A percentile compares a stretch with the other conserved stretches of the same genome.
Evolutionary conservation across 2,888 invertebrate species (phyloP).

Genomic region (Dorcus parallelipipedus): DNA sequence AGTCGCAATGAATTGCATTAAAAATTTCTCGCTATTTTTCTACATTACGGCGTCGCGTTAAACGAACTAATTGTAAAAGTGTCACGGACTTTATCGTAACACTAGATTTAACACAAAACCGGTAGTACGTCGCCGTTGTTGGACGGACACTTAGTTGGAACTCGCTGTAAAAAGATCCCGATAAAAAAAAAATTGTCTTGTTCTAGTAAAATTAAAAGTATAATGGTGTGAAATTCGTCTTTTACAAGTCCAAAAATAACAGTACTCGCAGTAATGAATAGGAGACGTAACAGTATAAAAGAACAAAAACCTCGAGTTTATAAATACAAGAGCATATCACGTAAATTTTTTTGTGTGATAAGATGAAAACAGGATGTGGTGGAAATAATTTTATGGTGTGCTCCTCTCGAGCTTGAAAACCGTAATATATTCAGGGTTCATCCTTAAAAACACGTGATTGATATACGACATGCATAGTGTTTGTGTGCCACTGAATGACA

Average conservation of each 20-base stretch:
- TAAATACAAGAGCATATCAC: too few relatives aligned
- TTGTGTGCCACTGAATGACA: background rate
- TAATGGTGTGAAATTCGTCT: background rate
- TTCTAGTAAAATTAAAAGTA: too few relatives aligned
- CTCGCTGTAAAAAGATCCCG: too few relatives aligned
- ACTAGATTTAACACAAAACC: slow-evolving; percentile 21
- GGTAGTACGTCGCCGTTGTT: background rate
- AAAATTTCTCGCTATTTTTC: too few relatives aligned
- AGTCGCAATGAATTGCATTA: too few relatives aligned
- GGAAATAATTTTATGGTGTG: too few relatives aligned
- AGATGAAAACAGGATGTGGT: too few relatives aligned
- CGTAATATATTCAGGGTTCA: slow-evolving; percentile 37
- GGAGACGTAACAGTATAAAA: background rate
- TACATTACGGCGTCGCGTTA: background rate
- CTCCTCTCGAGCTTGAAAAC: slow-evolving; percentile 16
- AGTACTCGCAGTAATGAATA: background rate
- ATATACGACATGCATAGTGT: slow-evolving; percentile 29
- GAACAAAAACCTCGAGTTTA: too few relatives aligned
- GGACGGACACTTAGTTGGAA: too few relatives aligned
- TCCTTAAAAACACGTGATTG: slow-evolving; percentile 33
- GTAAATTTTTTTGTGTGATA: too few relatives aligned
- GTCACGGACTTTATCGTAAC: background rate
- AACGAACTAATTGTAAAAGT: slow-evolving; percentile 1
- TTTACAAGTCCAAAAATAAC: background rate
- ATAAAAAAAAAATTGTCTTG: too few relatives aligned